Evolutionary conservation across 2,113 vertebrate species (phyloP).

Genomic region (Syngnathus floridae): DNA sequence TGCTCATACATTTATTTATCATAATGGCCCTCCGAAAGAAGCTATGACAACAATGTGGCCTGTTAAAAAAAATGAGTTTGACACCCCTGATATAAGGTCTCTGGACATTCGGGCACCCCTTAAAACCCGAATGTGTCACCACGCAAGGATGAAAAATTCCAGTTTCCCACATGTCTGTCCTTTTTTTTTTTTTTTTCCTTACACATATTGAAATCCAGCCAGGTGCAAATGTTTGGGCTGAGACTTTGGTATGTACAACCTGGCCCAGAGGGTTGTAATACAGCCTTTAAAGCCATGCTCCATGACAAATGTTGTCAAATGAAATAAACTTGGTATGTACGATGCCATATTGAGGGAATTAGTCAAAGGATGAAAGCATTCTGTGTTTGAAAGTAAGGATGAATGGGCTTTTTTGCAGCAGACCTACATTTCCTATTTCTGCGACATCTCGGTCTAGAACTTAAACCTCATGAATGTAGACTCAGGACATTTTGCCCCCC

Average conservation of each 20-base stretch:
- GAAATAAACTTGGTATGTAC: conserved; percentile 33
- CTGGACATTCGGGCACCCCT: too few relatives aligned
- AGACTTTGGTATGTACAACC: conserved; percentile 21
- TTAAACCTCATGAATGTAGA: conserved; percentile 14
- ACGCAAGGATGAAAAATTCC: background rate
- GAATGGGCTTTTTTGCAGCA: background rate
- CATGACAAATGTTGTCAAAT: conserved; percentile 13
- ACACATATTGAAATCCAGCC: conserved; percentile 31
- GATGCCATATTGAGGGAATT: conserved; percentile 31
- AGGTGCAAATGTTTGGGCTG: conserved; percentile 35
- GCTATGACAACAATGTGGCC: too few relatives aligned
- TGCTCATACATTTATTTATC: too few relatives aligned
- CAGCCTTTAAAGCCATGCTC: conserved; percentile 24
- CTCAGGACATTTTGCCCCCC: background rate
- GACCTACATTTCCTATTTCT: conserved; percentile 1
- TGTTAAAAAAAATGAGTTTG: too few relatives aligned
- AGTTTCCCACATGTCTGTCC: background rate
- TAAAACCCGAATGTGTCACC: background rate
- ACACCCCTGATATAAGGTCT: too few relatives aligned
- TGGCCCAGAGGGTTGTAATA: conserved; percentile 18
- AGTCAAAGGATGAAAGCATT: conserved; percentile 27
- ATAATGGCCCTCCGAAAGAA: too few relatives aligned
- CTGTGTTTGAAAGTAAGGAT: conserved; percentile 9
- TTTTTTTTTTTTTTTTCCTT: conserved; percentile 9
- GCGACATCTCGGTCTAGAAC: conserved; percentile 8